phyloP scores from a whole-genome alignment of 2,888 invertebrate species.

The Eristalinus aeneus region DNA sequence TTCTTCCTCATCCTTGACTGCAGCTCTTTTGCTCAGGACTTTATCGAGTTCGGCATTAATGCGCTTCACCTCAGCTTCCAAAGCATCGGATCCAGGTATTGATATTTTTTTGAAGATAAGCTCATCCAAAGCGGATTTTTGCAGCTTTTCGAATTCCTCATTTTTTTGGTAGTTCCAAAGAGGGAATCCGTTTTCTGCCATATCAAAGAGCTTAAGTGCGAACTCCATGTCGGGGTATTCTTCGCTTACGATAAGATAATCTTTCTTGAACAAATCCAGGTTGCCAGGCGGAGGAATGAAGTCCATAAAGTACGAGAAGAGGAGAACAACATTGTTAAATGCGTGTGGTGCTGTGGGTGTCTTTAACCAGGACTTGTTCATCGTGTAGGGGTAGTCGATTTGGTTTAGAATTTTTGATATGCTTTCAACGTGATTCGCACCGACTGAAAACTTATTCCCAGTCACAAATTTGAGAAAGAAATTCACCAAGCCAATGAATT shows the following conservation, averaged over 20 bases:
- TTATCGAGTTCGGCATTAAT: constrained; percentile 65
- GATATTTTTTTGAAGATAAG: constrained; percentile 73
- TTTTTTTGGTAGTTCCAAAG: constrained; percentile 76
- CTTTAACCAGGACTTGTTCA: constrained; percentile 79
- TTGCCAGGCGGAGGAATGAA: constrained; percentile 72
- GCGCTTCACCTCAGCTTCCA: constrained; percentile 72
- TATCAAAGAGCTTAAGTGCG: constrained; percentile 70
- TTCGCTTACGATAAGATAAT: constrained; percentile 34
- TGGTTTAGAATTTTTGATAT: constrained; percentile 76
- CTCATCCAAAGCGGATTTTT: constrained; percentile 73
- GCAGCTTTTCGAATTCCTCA: constrained; percentile 74
- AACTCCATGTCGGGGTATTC: constrained; percentile 75
- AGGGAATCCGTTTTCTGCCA: constrained; percentile 75
- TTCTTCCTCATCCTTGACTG: constrained; percentile 71
- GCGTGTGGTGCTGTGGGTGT: constrained; percentile 79
- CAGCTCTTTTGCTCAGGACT: constrained; percentile 66
- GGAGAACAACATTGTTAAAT: constrained; percentile 77
- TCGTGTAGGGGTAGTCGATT: constrained; percentile 77
- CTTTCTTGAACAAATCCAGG: constrained; percentile 46
- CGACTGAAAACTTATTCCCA: constrained; percentile 76
- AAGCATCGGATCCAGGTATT: constrained; percentile 59
- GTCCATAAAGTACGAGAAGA: constrained; percentile 78
- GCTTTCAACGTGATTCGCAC: constrained; percentile 77
- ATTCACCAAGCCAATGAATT: constrained; percentile 77
- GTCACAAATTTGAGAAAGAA: constrained; percentile 76